Percentiles rank a stretch among this genome's conserved stretches.
Evolutionary conservation across 2,888 invertebrate species (phyloP).

Genomic region (Spilosoma lubricipeda): DNA sequence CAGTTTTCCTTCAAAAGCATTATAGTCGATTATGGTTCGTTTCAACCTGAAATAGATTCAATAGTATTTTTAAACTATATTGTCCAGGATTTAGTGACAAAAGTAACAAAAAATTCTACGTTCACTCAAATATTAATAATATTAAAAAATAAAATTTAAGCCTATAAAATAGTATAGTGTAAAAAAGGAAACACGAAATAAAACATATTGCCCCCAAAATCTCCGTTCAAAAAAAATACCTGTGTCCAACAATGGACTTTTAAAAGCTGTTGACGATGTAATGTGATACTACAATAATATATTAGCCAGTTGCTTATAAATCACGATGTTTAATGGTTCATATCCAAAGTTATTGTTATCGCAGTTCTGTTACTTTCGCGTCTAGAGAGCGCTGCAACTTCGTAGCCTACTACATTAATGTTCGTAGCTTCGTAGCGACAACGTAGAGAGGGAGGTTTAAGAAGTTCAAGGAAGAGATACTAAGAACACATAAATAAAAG

Average conservation of each 20-base stretch:
- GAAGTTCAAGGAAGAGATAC: slow-evolving; percentile 1
- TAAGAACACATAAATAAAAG: not conserved
- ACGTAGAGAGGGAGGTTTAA: not conserved
- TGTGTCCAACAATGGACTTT: too few relatives aligned
- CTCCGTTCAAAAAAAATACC: too few relatives aligned
- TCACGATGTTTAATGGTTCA: not conserved
- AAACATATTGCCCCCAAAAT: too few relatives aligned
- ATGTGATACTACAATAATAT: too few relatives aligned
- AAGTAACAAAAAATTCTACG: not conserved
- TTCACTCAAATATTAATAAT: not conserved
- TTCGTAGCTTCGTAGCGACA: slow-evolving; percentile 4
- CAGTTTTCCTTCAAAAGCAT: not conserved
- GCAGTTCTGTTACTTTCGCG: too few relatives aligned
- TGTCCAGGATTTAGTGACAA: not conserved
- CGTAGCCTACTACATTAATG: not conserved
- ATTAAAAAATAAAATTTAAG: not conserved
- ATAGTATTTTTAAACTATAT: not conserved
- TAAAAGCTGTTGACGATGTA: too few relatives aligned
- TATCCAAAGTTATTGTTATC: too few relatives aligned
- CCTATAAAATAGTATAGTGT: not conserved
- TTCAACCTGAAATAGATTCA: not conserved
- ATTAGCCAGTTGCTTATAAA: not conserved
- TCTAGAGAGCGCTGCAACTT: not conserved
- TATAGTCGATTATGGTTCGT: not conserved
- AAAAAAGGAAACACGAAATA: too few relatives aligned